Conservation (phyloP, 2,797 vertebrate species). For the Austrolebias charrua region DNA sequence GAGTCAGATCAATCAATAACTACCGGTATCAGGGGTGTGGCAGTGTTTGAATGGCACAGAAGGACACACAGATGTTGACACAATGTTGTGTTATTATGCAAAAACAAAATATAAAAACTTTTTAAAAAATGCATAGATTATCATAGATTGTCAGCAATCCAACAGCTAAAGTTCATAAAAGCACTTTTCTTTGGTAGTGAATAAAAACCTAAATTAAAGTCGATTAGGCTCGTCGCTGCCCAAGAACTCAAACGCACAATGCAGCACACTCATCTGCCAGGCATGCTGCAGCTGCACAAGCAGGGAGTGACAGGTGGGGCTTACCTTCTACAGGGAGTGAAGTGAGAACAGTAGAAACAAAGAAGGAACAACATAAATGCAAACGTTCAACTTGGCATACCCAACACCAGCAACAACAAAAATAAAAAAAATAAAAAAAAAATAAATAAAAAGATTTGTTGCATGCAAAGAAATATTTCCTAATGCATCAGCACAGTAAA, state of each 20-base stretch:
- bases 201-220: conserved; percentile 2
- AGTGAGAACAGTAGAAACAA: conserved; percentile 79
- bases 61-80: conserved; percentile 41
- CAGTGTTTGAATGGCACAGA: conserved; percentile 27
- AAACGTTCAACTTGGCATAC: conserved; percentile 81
- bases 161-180: conserved; percentile 13
- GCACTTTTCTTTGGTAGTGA: conserved; percentile 15
- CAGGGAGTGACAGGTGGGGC: conserved; percentile 71
- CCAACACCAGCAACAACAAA: conserved; percentile 39
- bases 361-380: conserved; percentile 82
- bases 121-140: conserved; percentile 8
- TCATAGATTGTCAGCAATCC: conserved; percentile 23
- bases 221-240: conserved; percentile 18
- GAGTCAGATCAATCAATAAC: conserved; percentile 49
- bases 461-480: conserved; percentile 21
- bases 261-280: conserved; percentile 80
- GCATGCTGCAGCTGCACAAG: conserved; percentile 84
- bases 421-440: conserved; percentile 17
- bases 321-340: conserved; percentile 95
- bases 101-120: conserved; percentile 2
- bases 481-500: conserved; percentile 57
- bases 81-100: conserved; percentile 44
- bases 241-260: conserved; percentile 66
- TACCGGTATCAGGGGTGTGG: conserved; percentile 22
- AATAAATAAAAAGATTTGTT: conserved; percentile 27